phyloP scores from a whole-genome alignment of 2,888 invertebrate genomes.

The Colletes collaris region DNA sequence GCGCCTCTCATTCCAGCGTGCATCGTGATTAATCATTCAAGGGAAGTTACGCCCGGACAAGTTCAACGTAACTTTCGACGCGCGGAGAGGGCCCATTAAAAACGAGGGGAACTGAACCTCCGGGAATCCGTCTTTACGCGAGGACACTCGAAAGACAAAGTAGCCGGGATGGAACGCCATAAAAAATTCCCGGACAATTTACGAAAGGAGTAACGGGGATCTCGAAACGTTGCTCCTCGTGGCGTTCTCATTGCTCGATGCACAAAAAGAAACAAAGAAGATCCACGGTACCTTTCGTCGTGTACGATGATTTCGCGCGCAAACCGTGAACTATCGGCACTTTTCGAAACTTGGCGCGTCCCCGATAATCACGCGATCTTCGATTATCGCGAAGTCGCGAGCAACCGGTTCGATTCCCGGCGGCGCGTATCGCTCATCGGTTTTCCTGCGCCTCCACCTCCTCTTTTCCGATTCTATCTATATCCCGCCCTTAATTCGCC shows the following conservation, averaged over 20 bases:
- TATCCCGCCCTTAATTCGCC: constrained; percentile 50
- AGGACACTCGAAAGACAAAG: constrained; percentile 12
- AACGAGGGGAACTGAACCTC: neutral
- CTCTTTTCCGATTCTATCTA: constrained; percentile 39
- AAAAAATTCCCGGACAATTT: constrained; percentile 15
- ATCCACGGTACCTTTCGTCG: no score
- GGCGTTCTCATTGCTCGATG: no score
- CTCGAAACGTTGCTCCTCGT: no score
- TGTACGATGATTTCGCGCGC: no score
- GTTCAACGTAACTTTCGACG: constrained; percentile 21
- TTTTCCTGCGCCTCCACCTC: constrained; percentile 7
- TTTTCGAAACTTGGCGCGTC: no score
- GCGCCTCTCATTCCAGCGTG: constrained; percentile 79
- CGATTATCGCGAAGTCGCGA: neutral
- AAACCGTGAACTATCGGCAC: no score
- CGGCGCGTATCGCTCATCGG: constrained; percentile 22
- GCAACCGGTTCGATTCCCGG: neutral
- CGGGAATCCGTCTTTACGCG: constrained; percentile 2
- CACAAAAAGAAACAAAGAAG: no score
- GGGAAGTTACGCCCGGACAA: constrained; percentile 1
- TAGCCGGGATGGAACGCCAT: neutral
- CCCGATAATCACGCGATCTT: neutral
- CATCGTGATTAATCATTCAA: constrained; percentile 67
- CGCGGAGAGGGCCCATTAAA: neutral
- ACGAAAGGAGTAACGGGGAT: neutral